These are phyloP conservation scores for Drosophila punjabiensis DNA, from an alignment of 1,140 invertebrate species.

Conservation along the genomic window DNA sequence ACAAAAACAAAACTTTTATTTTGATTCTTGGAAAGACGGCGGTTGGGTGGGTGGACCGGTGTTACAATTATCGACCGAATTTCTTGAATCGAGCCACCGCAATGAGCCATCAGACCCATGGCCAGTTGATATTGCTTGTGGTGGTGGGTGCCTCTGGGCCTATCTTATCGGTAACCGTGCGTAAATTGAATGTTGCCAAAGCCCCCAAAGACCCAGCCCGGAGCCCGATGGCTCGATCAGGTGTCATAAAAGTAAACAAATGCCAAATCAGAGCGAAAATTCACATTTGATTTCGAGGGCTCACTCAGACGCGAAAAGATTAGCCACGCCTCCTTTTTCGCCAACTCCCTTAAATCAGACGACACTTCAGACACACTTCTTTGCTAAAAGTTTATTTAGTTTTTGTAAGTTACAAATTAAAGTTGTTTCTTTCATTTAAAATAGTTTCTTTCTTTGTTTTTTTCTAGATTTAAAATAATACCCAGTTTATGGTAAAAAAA, in stretches of 20 bases:
- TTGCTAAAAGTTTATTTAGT: not conserved
- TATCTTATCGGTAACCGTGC: conserved; percentile 68
- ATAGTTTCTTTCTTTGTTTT: not conserved
- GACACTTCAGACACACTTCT: not conserved
- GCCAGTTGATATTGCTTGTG: conserved; percentile 47
- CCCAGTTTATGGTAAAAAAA: not conserved
- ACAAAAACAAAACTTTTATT: not conserved
- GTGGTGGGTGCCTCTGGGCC: conserved; percentile 11
- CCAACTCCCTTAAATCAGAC: not conserved
- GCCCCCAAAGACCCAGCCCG: conserved; percentile 29
- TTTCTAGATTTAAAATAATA: not conserved
- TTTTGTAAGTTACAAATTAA: not conserved
- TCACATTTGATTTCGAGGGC: conserved; percentile 43
- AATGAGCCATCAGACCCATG: conserved; percentile 46
- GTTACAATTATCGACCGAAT: conserved; percentile 48
- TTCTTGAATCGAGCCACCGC: conserved; percentile 38
- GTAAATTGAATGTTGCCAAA: conserved; percentile 75
- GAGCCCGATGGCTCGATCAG: conserved; percentile 34
- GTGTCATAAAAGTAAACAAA: conserved; percentile 43
- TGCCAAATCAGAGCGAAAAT: conserved; percentile 48
- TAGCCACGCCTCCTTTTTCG: conserved; percentile 5
- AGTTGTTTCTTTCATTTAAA: not conserved
- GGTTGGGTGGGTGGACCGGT: not conserved
- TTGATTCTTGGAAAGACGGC: not conserved
- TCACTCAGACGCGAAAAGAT: conserved; percentile 1